Percentiles rank a stretch among this genome's conserved stretches.
phyloP scores from a whole-genome alignment of 2,113 vertebrate species.

The Petromus typicus region DNA sequence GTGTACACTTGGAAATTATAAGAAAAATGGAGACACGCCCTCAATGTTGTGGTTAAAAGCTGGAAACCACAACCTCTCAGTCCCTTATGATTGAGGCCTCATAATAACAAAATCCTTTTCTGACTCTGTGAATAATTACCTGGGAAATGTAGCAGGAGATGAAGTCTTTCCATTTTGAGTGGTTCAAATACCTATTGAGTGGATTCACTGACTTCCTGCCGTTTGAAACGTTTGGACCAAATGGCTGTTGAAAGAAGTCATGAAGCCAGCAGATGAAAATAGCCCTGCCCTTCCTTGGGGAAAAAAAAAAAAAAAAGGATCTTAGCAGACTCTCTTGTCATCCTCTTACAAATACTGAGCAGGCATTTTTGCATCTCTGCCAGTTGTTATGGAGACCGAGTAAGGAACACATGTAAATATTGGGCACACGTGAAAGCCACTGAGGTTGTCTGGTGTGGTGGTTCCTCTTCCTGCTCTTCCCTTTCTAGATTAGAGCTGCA shows the following conservation, averaged over 20 bases:
- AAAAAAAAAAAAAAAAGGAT: constrained; percentile 68
- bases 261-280: constrained; percentile 49
- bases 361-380: constrained; percentile 71
- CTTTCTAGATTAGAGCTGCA: not conserved
- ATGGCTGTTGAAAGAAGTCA: constrained; percentile 57
- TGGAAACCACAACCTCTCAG: constrained; percentile 71
- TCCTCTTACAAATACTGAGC: constrained; percentile 37
- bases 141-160: constrained; percentile 5
- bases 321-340: not conserved
- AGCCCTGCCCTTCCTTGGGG: not conserved
- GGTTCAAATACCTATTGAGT: not conserved
- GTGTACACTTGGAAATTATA: constrained; percentile 55
- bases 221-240: constrained; percentile 16
- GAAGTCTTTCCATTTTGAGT: not conserved
- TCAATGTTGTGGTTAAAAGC: constrained; percentile 56
- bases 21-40: constrained; percentile 72
- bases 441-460: not conserved
- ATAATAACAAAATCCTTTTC: constrained; percentile 60
- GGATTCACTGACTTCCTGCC: not conserved
- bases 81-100: constrained; percentile 42
- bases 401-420: constrained; percentile 78
- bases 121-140: constrained; percentile 55
- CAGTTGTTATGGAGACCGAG: constrained; percentile 71
- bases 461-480: constrained; percentile 50
- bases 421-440: not conserved